Conservation (phyloP, 2,113 vertebrate species). For the Pachypanchax playfairii region DNA sequence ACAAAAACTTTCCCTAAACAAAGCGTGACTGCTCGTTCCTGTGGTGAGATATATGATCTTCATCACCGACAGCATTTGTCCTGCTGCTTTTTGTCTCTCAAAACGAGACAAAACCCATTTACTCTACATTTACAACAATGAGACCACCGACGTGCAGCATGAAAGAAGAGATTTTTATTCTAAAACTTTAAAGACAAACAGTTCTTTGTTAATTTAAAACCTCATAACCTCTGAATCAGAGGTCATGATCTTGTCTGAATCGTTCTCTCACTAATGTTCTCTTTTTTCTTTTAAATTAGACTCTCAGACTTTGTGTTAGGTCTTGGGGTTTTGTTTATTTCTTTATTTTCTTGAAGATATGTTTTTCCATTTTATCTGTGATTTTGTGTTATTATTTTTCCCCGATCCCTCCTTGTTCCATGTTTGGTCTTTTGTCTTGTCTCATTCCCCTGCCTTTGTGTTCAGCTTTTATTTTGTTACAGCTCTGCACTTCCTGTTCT, state of each 20-base stretch:
- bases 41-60: constrained; percentile 32
- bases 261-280: background rate
- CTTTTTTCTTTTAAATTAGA: no score
- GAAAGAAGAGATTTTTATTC: constrained; percentile 8
- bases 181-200: constrained; percentile 17
- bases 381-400: no score
- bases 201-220: no score
- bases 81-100: constrained; percentile 27
- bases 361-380: no score
- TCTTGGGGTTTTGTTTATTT: no score
- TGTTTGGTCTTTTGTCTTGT: no score
- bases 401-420: no score
- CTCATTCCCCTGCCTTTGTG: no score
- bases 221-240: constrained; percentile 17
- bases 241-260: constrained; percentile 1
- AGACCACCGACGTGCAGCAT: constrained; percentile 7
- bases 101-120: constrained; percentile 16
- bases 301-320: no score
- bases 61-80: constrained; percentile 22
- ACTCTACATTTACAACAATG: constrained; percentile 8
- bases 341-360: no score
- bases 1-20: background rate
- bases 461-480: no score
- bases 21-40: constrained; percentile 4
- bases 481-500: no score